Base-by-base conservation (phyloP, 2,113 vertebrate species). In the Hippoglossus stenolepis region DNA sequence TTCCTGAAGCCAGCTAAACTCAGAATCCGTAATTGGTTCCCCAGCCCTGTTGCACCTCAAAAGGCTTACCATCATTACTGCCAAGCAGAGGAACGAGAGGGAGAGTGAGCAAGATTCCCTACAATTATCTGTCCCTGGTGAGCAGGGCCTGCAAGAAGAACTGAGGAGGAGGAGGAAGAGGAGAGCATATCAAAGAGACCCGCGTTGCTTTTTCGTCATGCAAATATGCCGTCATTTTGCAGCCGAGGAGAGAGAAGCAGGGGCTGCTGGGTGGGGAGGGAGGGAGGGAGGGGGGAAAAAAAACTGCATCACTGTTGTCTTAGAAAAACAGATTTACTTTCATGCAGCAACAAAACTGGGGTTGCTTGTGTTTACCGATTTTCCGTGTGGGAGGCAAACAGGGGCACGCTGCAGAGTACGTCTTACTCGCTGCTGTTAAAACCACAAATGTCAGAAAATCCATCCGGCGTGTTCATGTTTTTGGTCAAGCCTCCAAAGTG, bases 51-150 rank as follows among this genome's bases (percentile, higher is more conserved):
- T 76, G 82, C 79, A 88, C 85, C 87, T 92, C 84, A 90, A 86
- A 91, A 77, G 81, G 68, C 75, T 84, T 65, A 35, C 79, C 73
- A 89, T 90, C 88, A 88, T 90, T 89, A 90, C 79, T 57, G 66
- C 58, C 66, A 59, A 73, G 77, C 83, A 65, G 73, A 90, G 70
- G 61, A 82, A 74, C 45, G 15, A 65, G 65, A 66, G 70, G 60
- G 61, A 81, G 70, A 81, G 53, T 15, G 78, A 85, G 78, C 60
- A 58, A 89, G 81, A 90, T 87, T 88, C 87, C 74, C 57, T 17
- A 88, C 84, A 91, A 91, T 93, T 88, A 91, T 89, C 83, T 82
- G 65, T 88, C 84, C 84, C 84, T 45, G 14, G 83, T 11, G 75
- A 88, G 70, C 45, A 10, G 5, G 64, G 75, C 82, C 85, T 62